Evolutionary conservation across 2,113 vertebrate species (phyloP), one percentile per base, ranked within the genome.

Genomic region (Takifugu bimaculatus): DNA sequence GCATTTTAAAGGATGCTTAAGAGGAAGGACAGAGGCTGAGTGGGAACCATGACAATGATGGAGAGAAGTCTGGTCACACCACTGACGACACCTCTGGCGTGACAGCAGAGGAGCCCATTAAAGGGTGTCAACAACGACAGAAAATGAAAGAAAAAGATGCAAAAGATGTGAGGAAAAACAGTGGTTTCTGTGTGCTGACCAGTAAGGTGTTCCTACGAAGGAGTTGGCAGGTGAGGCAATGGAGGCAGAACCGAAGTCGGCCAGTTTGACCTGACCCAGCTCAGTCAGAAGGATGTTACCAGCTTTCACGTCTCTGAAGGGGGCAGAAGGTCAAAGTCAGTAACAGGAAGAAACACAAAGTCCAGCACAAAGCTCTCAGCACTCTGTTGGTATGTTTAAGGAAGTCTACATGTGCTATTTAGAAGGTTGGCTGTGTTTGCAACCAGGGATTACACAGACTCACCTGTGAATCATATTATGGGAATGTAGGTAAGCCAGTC

Each of bases 251-350:
- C 97, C 97, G 85, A 99, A 99, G 86, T 99, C 97, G 45, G 97
- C 97, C 47, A 99, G 88, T 80, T 99, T 99, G 84, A 99, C 97
- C 84, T 97, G 97, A 81, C 97, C 97, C 55, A 94, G 94, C 83
- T 99, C 97, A 62, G 97, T 98, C 84, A 98, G 93, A 80, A 99
- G 94, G 91, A 99, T 97, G 86, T 99, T 99, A 83, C 97, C 97
- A 81, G 97, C 97, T 92, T 99, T 99, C 89, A 99, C 94, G 85
- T 99, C 97, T 93, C 96, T 99, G 79, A 5, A 64, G 3, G n/a
- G 15, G 1, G 26, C 59, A 42, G 12, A 5, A 13, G 32, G 35
- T 7, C 43, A 28, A 48, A 49, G 7, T 15, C 26, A 42, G 20
- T n/a, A 15, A 58, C 13, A 50, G 5, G 12, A 25, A 39, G 64